A percentile compares a stretch with the other conserved stretches of the same genome.
Conservation (phyloP, 2,797 vertebrate genomes). For the Chrosomus eos region DNA sequence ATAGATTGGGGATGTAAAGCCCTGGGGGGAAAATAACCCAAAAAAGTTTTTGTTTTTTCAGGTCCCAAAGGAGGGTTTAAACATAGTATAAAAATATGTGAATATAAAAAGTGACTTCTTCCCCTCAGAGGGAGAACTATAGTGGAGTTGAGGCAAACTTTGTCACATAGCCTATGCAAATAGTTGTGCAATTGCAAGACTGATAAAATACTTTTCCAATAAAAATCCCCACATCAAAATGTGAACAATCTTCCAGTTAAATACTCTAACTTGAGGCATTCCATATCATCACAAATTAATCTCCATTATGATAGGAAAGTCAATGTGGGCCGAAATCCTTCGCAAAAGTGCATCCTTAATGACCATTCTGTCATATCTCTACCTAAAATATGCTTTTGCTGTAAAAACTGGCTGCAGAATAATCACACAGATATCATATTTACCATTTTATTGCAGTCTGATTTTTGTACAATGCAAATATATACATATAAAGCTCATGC, state of each 20-base stretch:
- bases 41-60: no score
- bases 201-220: not conserved
- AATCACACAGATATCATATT: conserved; percentile 15
- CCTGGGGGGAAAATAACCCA: fast-evolving
- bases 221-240: not conserved
- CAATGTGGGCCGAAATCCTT: not conserved
- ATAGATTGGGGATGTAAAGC: not conserved
- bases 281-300: not conserved
- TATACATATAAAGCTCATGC: conserved; percentile 50
- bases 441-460: conserved; percentile 50
- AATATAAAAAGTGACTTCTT: not conserved
- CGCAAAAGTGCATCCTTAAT: not conserved
- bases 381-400: not conserved
- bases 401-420: not conserved
- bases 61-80: not conserved
- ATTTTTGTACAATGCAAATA: conserved; percentile 41
- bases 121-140: no score
- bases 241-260: not conserved
- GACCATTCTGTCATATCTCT: no score
- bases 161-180: not conserved
- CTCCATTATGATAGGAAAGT: not conserved
- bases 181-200: not conserved
- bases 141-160: not conserved
- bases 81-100: no score
- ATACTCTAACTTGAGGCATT: not conserved